A percentile compares a stretch with the other conserved stretches of the same genome.
phyloP scores from a whole-genome alignment of 1,140 invertebrate genomes.

The Pemphigus obesinymphae region DNA sequence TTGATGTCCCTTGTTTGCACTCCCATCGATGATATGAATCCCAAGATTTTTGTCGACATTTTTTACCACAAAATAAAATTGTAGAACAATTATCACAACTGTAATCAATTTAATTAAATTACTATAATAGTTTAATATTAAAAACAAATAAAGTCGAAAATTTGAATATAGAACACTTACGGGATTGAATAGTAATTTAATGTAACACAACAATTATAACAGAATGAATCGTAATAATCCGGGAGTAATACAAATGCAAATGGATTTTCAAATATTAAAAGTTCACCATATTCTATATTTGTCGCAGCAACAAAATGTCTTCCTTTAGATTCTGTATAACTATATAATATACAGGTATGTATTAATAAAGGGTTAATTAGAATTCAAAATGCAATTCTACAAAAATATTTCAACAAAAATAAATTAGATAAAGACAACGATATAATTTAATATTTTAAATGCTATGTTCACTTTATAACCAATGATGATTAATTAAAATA shows the following conservation, averaged over 20 bases:
- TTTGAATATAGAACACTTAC: constrained; percentile 50
- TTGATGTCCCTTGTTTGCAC: constrained; percentile 58
- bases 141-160: background rate
- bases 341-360: too few relatives aligned
- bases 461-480: too few relatives aligned
- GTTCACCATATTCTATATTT: constrained; percentile 59
- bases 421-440: too few relatives aligned
- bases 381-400: too few relatives aligned
- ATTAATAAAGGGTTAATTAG: too few relatives aligned
- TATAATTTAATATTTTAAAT: too few relatives aligned
- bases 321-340: constrained; percentile 52
- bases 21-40: constrained; percentile 67
- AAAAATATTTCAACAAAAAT: too few relatives aligned
- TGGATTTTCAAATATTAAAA: constrained; percentile 67
- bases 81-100: constrained; percentile 63
- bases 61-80: constrained; percentile 61
- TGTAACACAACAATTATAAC: constrained; percentile 57
- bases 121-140: background rate
- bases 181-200: constrained; percentile 51
- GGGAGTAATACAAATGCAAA: constrained; percentile 60
- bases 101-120: constrained; percentile 40
- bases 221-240: constrained; percentile 52
- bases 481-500: too few relatives aligned
- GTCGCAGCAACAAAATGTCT: constrained; percentile 55
- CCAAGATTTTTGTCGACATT: constrained; percentile 60